A percentile compares a stretch with the other conserved stretches of the same genome.
Conservation (phyloP, 2,797 vertebrate species). For the Peromyscus eremicus region DNA sequence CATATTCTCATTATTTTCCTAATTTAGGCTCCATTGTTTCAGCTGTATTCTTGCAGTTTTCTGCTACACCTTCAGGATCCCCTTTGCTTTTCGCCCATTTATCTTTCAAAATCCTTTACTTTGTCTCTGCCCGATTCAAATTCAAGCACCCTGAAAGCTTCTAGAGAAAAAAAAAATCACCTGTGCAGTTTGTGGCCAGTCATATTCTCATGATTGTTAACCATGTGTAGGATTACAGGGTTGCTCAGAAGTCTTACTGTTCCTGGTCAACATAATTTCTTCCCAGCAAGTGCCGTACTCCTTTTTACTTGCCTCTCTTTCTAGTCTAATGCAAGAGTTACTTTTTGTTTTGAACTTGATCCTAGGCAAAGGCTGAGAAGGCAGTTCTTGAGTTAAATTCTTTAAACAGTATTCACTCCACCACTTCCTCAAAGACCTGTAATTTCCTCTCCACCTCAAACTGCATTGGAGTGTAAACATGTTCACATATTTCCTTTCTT, state of each 20-base stretch:
- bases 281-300: neutral
- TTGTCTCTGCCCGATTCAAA: neutral
- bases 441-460: neutral
- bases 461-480: conserved; percentile 1
- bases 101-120: neutral
- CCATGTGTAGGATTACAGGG: neutral
- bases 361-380: neutral
- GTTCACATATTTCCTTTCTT: conserved; percentile 37
- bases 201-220: neutral
- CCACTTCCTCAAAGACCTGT: conserved; percentile 10
- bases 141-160: neutral
- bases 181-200: neutral
- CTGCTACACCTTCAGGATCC: neutral
- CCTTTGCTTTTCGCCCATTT: neutral
- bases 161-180: neutral
- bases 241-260: neutral
- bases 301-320: neutral
- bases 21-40: neutral
- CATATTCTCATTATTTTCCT: neutral
- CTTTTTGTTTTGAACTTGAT: neutral
- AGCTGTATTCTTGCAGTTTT: conserved; percentile 30
- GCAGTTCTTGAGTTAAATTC: neutral
- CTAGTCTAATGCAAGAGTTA: neutral
- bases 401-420: neutral
- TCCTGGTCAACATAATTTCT: neutral